Evolutionary conservation across 2,113 vertebrate genomes (phyloP).

Genomic region (Oreochromis spilurus): DNA sequence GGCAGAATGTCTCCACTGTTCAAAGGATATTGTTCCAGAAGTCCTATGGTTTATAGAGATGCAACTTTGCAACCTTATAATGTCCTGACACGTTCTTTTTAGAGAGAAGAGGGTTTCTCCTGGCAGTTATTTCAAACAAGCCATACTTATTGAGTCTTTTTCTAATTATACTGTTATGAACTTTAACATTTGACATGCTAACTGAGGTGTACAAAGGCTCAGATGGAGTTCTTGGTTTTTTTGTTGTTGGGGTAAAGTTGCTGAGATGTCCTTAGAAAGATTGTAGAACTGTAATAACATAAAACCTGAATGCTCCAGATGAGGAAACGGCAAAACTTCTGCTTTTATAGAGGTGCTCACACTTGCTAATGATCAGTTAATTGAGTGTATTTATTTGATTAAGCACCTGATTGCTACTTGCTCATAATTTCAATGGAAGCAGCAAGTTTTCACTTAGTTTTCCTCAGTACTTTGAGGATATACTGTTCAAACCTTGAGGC

Average conservation of each 20-base stretch:
- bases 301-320: neutral
- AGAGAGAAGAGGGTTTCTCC: neutral
- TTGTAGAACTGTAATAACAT: neutral
- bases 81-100: neutral
- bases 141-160: no score
- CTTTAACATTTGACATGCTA: neutral
- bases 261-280: neutral
- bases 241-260: neutral
- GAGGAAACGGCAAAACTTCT: neutral
- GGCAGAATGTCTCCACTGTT: neutral
- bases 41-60: neutral
- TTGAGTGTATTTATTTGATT: neutral
- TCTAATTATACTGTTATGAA: no score
- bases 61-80: neutral
- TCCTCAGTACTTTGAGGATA: neutral
- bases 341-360: neutral
- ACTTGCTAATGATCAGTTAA: neutral
- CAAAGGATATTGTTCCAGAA: neutral
- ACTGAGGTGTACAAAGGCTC: neutral
- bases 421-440: neutral
- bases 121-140: neutral
- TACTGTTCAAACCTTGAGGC: neutral
- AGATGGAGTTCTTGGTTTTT: neutral
- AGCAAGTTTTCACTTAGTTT: neutral
- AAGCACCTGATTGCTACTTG: neutral